A percentile compares a stretch with the other conserved stretches of the same genome.
Conservation (phyloP, 2,797 vertebrate genomes). For the Lithobates pipiens region DNA sequence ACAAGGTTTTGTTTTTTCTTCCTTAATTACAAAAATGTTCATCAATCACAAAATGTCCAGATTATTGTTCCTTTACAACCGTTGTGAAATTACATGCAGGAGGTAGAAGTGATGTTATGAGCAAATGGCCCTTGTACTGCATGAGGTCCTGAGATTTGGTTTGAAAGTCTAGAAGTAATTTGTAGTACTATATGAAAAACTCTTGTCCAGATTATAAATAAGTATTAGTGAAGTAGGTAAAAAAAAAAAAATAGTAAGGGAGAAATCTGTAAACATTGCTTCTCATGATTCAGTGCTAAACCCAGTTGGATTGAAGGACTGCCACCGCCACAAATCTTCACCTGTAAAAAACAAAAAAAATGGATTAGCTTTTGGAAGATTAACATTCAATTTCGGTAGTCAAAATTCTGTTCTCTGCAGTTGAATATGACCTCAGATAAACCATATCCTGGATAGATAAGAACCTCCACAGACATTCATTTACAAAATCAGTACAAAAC, state of each 20-base stretch:
- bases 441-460: no score
- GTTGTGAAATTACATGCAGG: not conserved
- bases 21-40: not conserved
- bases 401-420: no score
- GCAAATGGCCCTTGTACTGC: not conserved
- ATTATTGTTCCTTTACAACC: not conserved
- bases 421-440: no score
- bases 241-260: not conserved
- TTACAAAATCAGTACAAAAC: no score
- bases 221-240: not conserved
- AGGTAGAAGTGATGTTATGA: constrained; percentile 23
- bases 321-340: constrained; percentile 97
- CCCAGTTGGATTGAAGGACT: constrained; percentile 90
- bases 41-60: not conserved
- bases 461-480: no score
- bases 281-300: constrained; percentile 74
- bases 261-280: not conserved
- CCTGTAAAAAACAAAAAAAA: constrained; percentile 73
- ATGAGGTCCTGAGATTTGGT: constrained; percentile 25
- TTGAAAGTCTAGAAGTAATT: constrained; percentile 2
- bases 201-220: not conserved
- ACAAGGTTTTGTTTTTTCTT: not conserved
- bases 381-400: no score
- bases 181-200: not conserved
- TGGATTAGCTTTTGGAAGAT: not conserved